These are phyloP conservation scores for Microplitis manilae DNA, from an alignment of 2,888 invertebrate genomes.

Conservation along the genomic window DNA sequence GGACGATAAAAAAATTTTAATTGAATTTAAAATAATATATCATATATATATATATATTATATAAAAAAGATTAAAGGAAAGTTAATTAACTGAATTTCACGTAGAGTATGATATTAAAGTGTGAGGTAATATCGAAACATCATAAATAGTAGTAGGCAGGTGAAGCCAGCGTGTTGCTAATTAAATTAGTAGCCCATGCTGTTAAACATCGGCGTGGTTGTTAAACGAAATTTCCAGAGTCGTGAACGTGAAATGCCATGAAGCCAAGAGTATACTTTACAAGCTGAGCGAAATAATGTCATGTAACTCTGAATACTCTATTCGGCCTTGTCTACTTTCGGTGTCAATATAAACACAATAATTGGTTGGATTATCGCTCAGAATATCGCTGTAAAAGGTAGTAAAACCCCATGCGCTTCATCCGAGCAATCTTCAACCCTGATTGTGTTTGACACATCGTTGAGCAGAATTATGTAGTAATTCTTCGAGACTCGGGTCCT, in stretches of 20 bases:
- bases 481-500: slow-evolving; percentile 41
- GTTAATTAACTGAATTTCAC: slow-evolving; percentile 29
- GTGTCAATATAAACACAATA: slow-evolving; percentile 47
- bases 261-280: slow-evolving; percentile 1
- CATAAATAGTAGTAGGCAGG: slow-evolving; percentile 24
- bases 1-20: background rate
- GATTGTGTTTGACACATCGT: slow-evolving; percentile 68
- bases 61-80: slow-evolving; percentile 18
- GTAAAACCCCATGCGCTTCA: slow-evolving; percentile 56
- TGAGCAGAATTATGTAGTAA: slow-evolving; percentile 65
- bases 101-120: slow-evolving; percentile 33
- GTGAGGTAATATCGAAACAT: slow-evolving; percentile 34
- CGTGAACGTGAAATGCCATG: slow-evolving; percentile 28
- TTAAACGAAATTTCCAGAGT: slow-evolving; percentile 39
- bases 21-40: background rate
- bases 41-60: background rate
- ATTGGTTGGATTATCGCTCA: slow-evolving; percentile 64
- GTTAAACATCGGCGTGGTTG: slow-evolving; percentile 31
- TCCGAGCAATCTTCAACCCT: slow-evolving; percentile 62
- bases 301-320: background rate
- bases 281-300: slow-evolving; percentile 2
- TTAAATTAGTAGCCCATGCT: slow-evolving; percentile 49
- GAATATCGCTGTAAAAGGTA: slow-evolving; percentile 63
- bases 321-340: background rate
- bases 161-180: slow-evolving; percentile 43